phyloP scores from a whole-genome alignment of 2,797 vertebrate species.

The Macrochelys suwanniensis region DNA sequence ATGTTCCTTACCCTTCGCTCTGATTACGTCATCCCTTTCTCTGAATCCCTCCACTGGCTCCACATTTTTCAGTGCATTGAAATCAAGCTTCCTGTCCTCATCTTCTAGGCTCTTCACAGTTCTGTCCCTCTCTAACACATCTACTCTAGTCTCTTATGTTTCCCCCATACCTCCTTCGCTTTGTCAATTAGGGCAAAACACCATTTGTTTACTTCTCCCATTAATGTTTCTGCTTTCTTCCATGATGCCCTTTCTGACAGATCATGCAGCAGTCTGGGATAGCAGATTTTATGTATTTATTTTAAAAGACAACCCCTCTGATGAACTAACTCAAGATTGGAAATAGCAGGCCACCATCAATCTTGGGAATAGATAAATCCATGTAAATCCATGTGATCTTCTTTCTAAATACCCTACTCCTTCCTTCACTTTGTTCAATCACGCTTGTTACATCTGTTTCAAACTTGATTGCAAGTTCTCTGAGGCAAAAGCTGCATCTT shows the following conservation, averaged over 20 bases:
- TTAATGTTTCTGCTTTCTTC: not conserved
- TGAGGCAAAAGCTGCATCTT: not conserved
- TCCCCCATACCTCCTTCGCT: not conserved
- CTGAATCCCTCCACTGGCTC: not conserved
- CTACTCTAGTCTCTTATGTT: not conserved
- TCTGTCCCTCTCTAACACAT: not conserved
- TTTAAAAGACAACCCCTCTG: no score
- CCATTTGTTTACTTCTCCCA: not conserved
- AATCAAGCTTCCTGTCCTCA: not conserved
- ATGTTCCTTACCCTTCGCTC: not conserved
- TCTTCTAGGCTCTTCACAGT: not conserved
- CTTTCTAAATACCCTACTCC: no score
- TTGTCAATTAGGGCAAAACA: not conserved
- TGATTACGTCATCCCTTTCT: not conserved
- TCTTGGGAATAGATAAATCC: no score
- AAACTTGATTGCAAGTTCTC: not conserved
- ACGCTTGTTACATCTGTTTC: not conserved
- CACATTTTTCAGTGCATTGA: no score
- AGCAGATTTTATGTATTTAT: no score
- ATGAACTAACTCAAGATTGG: no score
- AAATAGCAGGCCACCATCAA: no score
- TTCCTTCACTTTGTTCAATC: not conserved
- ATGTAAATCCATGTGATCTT: no score
- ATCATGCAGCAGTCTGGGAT: no score
- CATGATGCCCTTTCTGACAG: not conserved